Evolutionary conservation across 2,888 invertebrate genomes (phyloP).

Genomic region (Caenorhabditis sp.): DNA sequence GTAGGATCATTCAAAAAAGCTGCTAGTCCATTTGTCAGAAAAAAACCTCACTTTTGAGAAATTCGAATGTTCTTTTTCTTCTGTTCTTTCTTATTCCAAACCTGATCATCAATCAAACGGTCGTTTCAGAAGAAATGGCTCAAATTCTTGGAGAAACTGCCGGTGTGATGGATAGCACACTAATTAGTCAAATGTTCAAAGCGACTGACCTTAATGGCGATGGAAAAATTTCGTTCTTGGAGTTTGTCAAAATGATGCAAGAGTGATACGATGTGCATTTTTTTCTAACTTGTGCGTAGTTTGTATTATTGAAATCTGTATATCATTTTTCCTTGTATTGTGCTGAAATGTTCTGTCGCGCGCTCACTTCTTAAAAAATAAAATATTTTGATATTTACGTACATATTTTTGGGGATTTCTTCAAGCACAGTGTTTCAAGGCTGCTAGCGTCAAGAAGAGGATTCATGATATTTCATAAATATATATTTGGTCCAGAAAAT

Average conservation of each 20-base stretch:
- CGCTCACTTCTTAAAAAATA: background rate
- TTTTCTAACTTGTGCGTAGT: too few relatives aligned
- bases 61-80: background rate
- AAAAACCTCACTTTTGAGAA: too few relatives aligned
- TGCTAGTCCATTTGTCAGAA: too few relatives aligned
- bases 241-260: conserved; percentile 67
- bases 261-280: conserved; percentile 29
- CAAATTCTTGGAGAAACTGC: conserved; percentile 59
- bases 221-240: conserved; percentile 63
- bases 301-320: too few relatives aligned
- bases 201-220: conserved; percentile 62
- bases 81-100: background rate
- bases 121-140: conserved; percentile 59
- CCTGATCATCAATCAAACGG: background rate
- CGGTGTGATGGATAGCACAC: conserved; percentile 53
- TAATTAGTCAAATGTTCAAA: conserved; percentile 60
- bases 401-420: too few relatives aligned
- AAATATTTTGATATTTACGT: background rate
- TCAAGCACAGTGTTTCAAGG: too few relatives aligned
- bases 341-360: background rate
- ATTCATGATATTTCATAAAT: too few relatives aligned
- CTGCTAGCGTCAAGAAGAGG: too few relatives aligned
- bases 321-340: too few relatives aligned
- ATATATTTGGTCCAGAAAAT: too few relatives aligned
- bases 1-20: too few relatives aligned